Conservation (phyloP, 2,797 vertebrate genomes). For the Phrynocephalus vlangalii region DNA sequence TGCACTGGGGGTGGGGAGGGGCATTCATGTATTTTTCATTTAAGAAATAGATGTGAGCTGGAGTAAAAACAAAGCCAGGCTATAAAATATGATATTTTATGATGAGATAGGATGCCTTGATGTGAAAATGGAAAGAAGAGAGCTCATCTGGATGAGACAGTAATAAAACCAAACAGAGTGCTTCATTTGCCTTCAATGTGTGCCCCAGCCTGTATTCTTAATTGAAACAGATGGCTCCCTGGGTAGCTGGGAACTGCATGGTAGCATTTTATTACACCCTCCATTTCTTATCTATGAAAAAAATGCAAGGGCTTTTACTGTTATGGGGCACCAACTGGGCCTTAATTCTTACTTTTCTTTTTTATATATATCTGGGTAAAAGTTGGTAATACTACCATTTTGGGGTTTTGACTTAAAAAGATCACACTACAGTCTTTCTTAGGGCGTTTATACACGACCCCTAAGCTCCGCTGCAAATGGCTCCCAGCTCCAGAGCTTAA, state of each 20-base stretch:
- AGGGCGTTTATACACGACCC: background rate
- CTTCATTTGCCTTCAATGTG: conserved; percentile 24
- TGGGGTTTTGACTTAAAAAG: conserved; percentile 33
- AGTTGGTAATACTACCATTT: conserved; percentile 48
- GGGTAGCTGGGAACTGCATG: conserved; percentile 48
- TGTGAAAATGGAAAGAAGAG: conserved; percentile 48
- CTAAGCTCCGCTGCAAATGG: too few relatives aligned
- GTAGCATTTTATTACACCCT: conserved; percentile 59
- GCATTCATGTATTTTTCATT: background rate
- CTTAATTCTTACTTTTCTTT: background rate
- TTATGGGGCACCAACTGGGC: conserved; percentile 42
- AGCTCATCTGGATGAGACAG: background rate
- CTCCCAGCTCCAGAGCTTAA: too few relatives aligned
- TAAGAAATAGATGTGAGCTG: rapidly evolving
- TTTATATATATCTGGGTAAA: background rate
- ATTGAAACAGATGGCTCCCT: conserved; percentile 70
- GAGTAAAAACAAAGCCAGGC: background rate
- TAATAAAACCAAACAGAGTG: conserved; percentile 60
- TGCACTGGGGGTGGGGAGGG: background rate
- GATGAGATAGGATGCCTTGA: background rate
- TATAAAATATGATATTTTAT: rapidly evolving
- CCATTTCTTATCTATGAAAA: conserved; percentile 61
- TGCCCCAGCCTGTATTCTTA: conserved; percentile 63
- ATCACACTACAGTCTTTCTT: conserved; percentile 38
- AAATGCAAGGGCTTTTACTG: conserved; percentile 64